phyloP scores from a whole-genome alignment of 92 coral and sea anemone species.

The Actinernus sp. region DNA sequence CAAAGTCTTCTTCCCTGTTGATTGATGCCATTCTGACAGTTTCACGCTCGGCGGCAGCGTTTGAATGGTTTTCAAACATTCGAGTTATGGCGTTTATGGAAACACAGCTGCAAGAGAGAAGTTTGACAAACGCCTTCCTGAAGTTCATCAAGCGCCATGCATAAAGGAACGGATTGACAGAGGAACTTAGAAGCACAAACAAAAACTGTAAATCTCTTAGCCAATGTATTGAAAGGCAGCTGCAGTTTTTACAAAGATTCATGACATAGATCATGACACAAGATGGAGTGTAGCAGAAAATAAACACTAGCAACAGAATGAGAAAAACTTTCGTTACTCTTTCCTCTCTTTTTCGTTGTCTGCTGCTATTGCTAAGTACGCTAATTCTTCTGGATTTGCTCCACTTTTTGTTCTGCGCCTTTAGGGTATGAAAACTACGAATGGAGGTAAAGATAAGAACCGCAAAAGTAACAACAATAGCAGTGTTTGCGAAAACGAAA shows the following conservation, averaged over 20 bases:
- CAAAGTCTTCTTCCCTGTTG: too few species aligned
- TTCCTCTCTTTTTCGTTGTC: too few species aligned
- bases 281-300: neutral
- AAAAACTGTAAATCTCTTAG: neutral
- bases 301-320: neutral
- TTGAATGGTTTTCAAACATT: too few species aligned
- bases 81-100: too few species aligned
- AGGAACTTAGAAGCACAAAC: neutral
- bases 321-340: neutral
- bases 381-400: too few species aligned
- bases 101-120: too few species aligned
- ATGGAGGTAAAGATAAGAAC: conserved; percentile 41
- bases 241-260: neutral
- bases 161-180: neutral
- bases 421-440: too few species aligned
- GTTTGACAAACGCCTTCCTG: neutral
- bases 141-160: neutral
- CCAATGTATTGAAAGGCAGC: neutral
- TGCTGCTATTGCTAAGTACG: too few species aligned
- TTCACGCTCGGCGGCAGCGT: too few species aligned
- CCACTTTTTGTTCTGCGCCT: too few species aligned
- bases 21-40: too few species aligned
- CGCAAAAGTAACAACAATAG: conserved; percentile 60
- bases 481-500: conserved; percentile 75
- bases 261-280: neutral